Evolutionary conservation across 2,113 vertebrate genomes (phyloP).

Genomic region (Microcebus ravelobensis): DNA sequence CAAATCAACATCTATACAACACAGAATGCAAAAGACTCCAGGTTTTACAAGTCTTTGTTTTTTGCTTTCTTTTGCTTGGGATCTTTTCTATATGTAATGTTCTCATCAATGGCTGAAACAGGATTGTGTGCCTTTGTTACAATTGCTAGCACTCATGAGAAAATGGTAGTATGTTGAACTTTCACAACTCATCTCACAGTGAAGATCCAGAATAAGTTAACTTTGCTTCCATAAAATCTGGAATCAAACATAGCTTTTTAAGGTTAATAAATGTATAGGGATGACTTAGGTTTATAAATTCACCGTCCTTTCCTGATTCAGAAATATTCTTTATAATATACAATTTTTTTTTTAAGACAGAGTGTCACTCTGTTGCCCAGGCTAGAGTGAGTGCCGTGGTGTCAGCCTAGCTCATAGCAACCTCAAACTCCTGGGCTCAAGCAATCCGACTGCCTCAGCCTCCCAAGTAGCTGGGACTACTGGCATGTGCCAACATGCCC

Average conservation of each 20-base stretch:
- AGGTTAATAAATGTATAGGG: neutral
- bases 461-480: no score
- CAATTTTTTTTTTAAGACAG: neutral
- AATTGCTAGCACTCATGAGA: neutral
- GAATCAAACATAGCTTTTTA: neutral
- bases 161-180: neutral
- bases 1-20: neutral
- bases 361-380: no score
- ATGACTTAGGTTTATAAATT: conserved; percentile 27
- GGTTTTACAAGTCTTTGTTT: neutral
- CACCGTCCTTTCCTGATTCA: neutral
- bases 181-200: neutral
- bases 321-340: neutral
- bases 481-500: no score
- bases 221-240: conserved; percentile 7
- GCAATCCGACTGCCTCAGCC: no score
- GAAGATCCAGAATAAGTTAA: conserved; percentile 12
- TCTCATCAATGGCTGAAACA: neutral
- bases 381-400: no score
- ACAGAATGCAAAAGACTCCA: neutral
- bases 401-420: no score
- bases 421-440: no score
- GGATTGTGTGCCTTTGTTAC: neutral
- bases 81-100: neutral
- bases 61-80: neutral